phyloP scores from a whole-genome alignment of 2,797 vertebrate species.

The Sebastes baramenuke region DNA sequence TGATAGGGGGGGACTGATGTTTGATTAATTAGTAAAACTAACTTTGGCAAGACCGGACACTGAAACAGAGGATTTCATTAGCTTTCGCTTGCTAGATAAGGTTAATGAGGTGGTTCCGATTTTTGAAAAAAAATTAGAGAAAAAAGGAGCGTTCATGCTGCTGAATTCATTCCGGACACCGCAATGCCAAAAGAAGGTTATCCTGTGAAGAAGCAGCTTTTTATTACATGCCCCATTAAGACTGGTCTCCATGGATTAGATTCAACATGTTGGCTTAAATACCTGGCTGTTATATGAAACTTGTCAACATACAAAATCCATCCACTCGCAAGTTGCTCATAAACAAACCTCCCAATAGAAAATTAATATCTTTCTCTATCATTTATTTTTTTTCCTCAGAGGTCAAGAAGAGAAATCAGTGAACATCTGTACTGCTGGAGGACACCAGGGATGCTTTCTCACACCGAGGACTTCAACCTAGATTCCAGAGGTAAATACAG shows the following conservation, averaged over 20 bases:
- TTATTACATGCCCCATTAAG: slow-evolving; percentile 24
- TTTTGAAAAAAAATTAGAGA: slow-evolving; percentile 9
- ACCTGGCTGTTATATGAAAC: not conserved
- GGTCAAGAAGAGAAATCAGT: slow-evolving; percentile 26
- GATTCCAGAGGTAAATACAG: slow-evolving; percentile 75
- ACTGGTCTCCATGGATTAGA: not conserved
- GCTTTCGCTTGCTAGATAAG: slow-evolving; percentile 74
- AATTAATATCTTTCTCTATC: not conserved
- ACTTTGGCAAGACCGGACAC: slow-evolving; percentile 65
- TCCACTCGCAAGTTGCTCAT: not conserved
- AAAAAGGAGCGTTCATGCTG: slow-evolving; percentile 35
- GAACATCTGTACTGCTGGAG: slow-evolving; percentile 62
- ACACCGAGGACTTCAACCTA: slow-evolving; percentile 61
- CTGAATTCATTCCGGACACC: slow-evolving; percentile 52
- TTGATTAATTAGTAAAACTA: slow-evolving; percentile 80
- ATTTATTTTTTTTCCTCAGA: slow-evolving; percentile 42
- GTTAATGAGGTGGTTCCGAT: slow-evolving; percentile 74
- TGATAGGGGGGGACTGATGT: slow-evolving; percentile 51
- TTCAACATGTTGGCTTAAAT: slow-evolving; percentile 9
- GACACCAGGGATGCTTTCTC: slow-evolving; percentile 75
- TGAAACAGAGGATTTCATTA: slow-evolving; percentile 72
- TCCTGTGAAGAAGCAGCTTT: slow-evolving; percentile 25
- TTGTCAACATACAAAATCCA: not conserved
- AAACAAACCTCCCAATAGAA: not conserved
- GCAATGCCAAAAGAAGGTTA: slow-evolving; percentile 52